phyloP scores from a whole-genome alignment of 2,797 vertebrate species.

The Telmatherina bonti region DNA sequence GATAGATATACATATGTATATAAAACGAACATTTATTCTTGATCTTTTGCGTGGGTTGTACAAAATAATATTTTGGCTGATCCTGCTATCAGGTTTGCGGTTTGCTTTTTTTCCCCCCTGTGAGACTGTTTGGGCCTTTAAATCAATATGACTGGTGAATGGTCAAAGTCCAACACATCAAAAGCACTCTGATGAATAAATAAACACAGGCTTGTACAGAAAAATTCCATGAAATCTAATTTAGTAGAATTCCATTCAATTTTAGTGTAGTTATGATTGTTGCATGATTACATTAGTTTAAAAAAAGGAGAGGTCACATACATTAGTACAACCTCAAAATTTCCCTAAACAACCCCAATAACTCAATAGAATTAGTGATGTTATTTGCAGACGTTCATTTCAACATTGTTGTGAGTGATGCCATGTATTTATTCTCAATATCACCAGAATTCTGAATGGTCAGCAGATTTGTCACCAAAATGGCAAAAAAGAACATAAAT shows the following conservation, averaged over 20 bases:
- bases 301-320: neutral
- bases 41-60: neutral
- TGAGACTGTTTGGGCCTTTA: conserved; percentile 1
- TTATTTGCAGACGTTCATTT: neutral
- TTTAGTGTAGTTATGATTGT: neutral
- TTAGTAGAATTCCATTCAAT: conserved; percentile 22
- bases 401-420: neutral
- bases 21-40: neutral
- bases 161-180: conserved; percentile 52
- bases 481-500: neutral
- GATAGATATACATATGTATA: no score
- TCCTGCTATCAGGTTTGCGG: neutral
- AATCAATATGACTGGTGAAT: conserved; percentile 33
- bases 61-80: neutral
- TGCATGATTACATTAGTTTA: neutral
- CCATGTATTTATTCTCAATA: neutral
- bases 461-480: neutral
- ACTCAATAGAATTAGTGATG: neutral
- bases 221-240: conserved; percentile 30
- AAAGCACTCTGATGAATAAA: conserved; percentile 18
- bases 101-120: conserved; percentile 6
- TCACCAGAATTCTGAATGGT: neutral
- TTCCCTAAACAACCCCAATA: neutral
- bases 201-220: conserved; percentile 6
- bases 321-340: neutral